phyloP scores from a whole-genome alignment of 2,113 vertebrate genomes.

The Rafetus swinhoei region DNA sequence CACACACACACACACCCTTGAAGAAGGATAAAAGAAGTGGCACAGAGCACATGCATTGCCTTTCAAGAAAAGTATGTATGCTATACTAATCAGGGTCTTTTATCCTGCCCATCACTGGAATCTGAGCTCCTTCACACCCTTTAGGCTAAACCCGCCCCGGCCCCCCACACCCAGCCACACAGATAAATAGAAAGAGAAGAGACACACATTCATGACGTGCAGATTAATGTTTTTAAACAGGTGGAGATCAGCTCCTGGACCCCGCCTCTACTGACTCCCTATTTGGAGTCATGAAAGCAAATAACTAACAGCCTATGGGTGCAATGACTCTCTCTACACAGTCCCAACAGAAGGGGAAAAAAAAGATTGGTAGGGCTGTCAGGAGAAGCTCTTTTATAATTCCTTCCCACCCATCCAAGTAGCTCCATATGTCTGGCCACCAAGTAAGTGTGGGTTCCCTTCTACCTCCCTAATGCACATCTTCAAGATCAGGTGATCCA shows the following conservation, averaged over 20 bases:
- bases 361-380: background rate
- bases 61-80: background rate
- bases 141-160: background rate
- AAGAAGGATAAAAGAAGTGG: background rate
- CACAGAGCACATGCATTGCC: background rate
- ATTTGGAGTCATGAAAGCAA: background rate
- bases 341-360: background rate
- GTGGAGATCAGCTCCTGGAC: background rate
- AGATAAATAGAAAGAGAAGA: background rate
- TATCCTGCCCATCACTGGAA: background rate
- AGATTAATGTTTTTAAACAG: rapidly evolving
- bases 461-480: background rate
- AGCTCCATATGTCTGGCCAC: background rate
- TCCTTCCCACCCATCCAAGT: background rate
- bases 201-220: background rate
- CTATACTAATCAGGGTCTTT: background rate
- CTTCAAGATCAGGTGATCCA: background rate
- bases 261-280: background rate
- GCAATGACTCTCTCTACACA: background rate
- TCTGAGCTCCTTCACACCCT: background rate
- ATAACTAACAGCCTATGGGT: background rate
- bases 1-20: background rate
- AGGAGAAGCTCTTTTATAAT: no score
- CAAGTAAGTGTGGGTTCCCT: background rate
- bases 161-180: background rate